Conservation (phyloP, 2,113 vertebrate genomes). For the Tragelaphus scriptus region DNA sequence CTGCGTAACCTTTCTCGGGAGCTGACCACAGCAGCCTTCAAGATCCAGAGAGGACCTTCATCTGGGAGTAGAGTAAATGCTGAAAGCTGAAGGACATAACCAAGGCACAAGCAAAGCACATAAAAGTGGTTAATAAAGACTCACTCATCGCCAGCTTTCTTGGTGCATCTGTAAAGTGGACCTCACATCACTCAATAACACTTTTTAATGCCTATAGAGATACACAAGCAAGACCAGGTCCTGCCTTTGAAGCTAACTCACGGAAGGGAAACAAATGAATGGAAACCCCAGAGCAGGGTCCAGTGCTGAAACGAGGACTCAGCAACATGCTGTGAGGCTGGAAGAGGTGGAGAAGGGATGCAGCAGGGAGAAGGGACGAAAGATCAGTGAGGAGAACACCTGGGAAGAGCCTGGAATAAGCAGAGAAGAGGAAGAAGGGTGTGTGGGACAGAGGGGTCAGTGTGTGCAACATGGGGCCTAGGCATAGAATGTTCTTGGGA, state of each 20-base stretch:
- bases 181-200: not conserved
- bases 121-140: not conserved
- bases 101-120: not conserved
- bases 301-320: not conserved
- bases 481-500: not conserved
- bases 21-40: not conserved
- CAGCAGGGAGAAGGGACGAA: not conserved
- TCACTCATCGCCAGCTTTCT: not conserved
- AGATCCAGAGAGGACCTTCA: not conserved
- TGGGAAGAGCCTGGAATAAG: not conserved
- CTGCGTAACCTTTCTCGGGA: not conserved
- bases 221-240: not conserved
- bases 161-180: not conserved
- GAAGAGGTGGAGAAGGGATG: fast-evolving
- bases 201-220: not conserved
- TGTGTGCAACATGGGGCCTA: not conserved
- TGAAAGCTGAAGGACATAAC: not conserved
- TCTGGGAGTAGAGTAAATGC: not conserved
- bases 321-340: not conserved
- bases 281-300: fast-evolving
- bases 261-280: not conserved
- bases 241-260: not conserved
- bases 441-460: fast-evolving
- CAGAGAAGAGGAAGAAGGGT: not conserved
- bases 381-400: too few relatives aligned